Evolutionary conservation across 2,888 invertebrate genomes (phyloP), one percentile per base, ranked within the genome.

Genomic region (Brachynemurus nebulosus): DNA sequence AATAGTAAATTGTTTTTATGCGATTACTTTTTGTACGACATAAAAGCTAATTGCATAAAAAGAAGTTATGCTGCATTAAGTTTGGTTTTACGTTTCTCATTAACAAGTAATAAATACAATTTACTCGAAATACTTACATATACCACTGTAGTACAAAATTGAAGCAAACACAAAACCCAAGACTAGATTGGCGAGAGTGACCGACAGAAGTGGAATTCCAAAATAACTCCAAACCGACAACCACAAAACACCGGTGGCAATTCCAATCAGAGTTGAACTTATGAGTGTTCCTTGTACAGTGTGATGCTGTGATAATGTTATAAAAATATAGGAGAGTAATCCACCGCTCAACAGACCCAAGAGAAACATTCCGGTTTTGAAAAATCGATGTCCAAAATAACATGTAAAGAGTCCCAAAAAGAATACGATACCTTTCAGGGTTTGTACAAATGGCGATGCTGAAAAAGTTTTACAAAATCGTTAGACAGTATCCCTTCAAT

Each of bases 361-460:
- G 4, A 78, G 51, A 53, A 75, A 74, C 62, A 76, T 69, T 54
- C 76, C 75, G 50, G 67, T 64, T 57, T 71, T 73, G 57, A 78
- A 77, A 59, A 70, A 77, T 37, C 67, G 64, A 56, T 81, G 80
- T 4, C 83, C 84, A 43, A 70, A 64, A 57, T 74, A 72, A 48
- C 76, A 72, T 1, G 77, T 54, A 50, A 80, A 71, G 2, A 77
- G 36, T 9, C 84, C 84, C 35, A 76, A 48, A 52, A 80, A 70
- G 12, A 79, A 56, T 19, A 72, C 55, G 2, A 66, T 46, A 0
- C 71, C 71, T 52, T 71, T 74, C 6, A 74, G 54, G 8, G 72
- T 46, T 54, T 69, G 67, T 35, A 72, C 68, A 36, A 69, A 59
- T 2, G 59, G 54, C 45, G 71, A 67, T 47, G 63, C 74, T 71